Percentiles rank a stretch among this genome's conserved stretches.
Conservation (phyloP, 1,140 invertebrate genomes). For the Brachionus asplanchnoidis region DNA sequence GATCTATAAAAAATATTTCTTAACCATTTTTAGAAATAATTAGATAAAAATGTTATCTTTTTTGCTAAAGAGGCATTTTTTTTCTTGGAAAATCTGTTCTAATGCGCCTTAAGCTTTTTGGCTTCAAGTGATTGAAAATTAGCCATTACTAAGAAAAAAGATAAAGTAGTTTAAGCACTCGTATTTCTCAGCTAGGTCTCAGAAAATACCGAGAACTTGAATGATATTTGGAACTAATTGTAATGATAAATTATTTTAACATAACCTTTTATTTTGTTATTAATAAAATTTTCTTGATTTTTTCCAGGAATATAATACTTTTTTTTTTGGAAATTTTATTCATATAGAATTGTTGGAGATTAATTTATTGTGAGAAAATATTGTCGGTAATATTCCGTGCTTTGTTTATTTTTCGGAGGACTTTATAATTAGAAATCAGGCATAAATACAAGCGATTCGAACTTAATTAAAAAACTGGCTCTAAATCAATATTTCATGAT, state of each 20-base stretch:
- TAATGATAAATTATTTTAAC: not conserved
- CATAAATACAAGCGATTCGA: not conserved
- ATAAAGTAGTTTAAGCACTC: not conserved
- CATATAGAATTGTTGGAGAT: not conserved
- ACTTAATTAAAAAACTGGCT: not conserved
- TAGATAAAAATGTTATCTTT: not conserved
- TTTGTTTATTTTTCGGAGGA: not conserved
- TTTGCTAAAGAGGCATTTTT: not conserved
- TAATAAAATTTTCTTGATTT: not conserved
- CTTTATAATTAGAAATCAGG: not conserved
- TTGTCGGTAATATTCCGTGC: not conserved
- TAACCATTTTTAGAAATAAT: not conserved
- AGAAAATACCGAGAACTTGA: not conserved
- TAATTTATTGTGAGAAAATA: not conserved
- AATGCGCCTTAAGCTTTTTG: not conserved
- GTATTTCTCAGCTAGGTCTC: not conserved
- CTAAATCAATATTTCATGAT: slow-evolving; percentile 4
- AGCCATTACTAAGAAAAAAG: not conserved
- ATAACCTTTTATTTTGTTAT: not conserved
- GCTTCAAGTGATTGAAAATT: not conserved
- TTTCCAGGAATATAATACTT: not conserved
- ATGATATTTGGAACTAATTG: not conserved
- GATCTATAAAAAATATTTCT: not conserved
- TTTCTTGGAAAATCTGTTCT: not conserved
- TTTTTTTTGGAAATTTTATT: not conserved